Base-by-base conservation (phyloP, 1,140 invertebrate genomes). In the Drosophila kikkawai region DNA sequence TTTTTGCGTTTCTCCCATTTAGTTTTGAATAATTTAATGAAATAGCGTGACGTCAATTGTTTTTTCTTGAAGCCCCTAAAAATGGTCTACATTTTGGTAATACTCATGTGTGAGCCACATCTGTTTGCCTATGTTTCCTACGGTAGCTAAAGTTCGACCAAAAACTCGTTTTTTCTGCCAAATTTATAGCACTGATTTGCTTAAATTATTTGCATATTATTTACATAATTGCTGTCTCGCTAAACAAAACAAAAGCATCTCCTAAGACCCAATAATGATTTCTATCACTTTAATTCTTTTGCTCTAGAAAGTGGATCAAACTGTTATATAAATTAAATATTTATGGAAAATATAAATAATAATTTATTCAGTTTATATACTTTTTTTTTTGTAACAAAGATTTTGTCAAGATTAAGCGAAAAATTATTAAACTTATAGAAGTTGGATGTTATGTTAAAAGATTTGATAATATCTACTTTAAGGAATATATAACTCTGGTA, bases 151-250 rank as follows among this genome's bases (percentile, higher is more conserved):
- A 47, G 19, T 17, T 8, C n/a, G 42, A 15, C 22, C 3, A 48
- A 13, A 12, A 85, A 68, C 81, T 19, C 12, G 78, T 85, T 85
- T 56, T 8, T 22, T 17, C n/a, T n/a, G 9, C 7, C 2, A 67
- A 68, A 68, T 79, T 79, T 75, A 75, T 58, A 36, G 51, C 47
- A 64, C 73, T 37, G 58, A 71, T 86, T 86, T 73, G 66, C 19
- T 50, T 50, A 71, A 79, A 15, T 15, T 17, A 44, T 64, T 63
- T 55, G n/a, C 36, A 53, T 63, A 19, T 6, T 37, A 75, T 83
- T 86, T 73, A 67, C 79, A 74, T 84, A 68, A 74, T 73, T 74
- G 69, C n/a, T 37, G 12, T 37, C 29, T 51, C n/a, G 26, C 26
- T 37, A 59, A 65, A 55, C 45, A 55, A 77, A 71, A 47, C 37